phyloP scores from a whole-genome alignment of 2,797 vertebrate species.

The Danionella dracula region DNA sequence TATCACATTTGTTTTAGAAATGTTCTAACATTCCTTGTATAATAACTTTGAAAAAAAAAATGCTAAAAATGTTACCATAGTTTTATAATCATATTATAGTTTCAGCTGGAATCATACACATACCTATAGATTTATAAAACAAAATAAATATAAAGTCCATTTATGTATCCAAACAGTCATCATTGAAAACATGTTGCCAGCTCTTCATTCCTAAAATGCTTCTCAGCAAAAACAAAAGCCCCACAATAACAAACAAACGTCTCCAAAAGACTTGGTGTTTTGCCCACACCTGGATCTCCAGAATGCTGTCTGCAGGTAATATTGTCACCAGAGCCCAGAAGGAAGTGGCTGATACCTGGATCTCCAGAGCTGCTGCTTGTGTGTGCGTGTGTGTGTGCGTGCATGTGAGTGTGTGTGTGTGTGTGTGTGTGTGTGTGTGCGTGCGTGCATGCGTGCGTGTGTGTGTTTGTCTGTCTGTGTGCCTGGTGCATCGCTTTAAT shows the following conservation, averaged over 20 bases:
- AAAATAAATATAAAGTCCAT: no score
- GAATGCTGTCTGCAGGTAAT: constrained; percentile 14
- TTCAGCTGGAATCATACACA: no score
- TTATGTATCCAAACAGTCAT: no score
- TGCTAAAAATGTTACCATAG: no score
- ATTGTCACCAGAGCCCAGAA: constrained; percentile 29
- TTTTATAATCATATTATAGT: no score
- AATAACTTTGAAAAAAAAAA: no score
- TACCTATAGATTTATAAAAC: no score
- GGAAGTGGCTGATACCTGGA: neutral
- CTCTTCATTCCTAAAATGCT: neutral
- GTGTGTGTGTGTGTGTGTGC: no score
- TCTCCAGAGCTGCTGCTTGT: neutral
- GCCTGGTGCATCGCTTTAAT: constrained; percentile 23
- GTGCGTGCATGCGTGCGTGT: no score
- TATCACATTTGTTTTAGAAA: no score
- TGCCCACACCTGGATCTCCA: neutral
- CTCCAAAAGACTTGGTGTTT: constrained; percentile 5
- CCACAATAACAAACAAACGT: neutral
- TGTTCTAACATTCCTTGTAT: no score
- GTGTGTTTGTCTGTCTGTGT: constrained; percentile 39
- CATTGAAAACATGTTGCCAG: neutral
- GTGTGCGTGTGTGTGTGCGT: neutral
- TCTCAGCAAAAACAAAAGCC: neutral
- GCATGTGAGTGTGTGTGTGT: no score